Percentiles rank a stretch among this genome's conserved stretches.
These are phyloP conservation scores for Acanthornis magna DNA, from an alignment of 2,797 vertebrate species.

Conservation along the genomic window DNA sequence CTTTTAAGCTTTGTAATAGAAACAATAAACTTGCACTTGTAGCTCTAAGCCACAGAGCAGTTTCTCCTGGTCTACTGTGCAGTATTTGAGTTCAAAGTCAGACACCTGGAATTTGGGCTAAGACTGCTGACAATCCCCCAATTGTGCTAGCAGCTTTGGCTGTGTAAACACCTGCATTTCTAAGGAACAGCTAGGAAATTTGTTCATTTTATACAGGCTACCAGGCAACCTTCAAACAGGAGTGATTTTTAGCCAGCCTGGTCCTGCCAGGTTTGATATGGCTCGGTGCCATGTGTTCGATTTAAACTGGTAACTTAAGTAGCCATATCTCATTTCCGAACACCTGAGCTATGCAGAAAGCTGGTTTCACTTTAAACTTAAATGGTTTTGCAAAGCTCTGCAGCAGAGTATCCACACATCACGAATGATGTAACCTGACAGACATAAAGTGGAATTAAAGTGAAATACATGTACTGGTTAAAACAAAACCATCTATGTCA, in stretches of 20 bases:
- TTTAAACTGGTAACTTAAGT: constrained; percentile 26
- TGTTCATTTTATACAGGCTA: neutral
- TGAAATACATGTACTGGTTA: constrained; percentile 65
- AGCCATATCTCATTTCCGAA: neutral
- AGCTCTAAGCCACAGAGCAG: neutral
- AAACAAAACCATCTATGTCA: constrained; percentile 69
- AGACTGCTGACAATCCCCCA: neutral
- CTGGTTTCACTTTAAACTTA: constrained; percentile 66
- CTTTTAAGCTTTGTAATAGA: neutral
- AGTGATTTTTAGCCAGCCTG: constrained; percentile 5
- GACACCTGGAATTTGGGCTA: neutral
- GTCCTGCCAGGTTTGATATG: constrained; percentile 13
- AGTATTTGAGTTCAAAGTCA: neutral
- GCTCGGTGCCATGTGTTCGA: neutral
- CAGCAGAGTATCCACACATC: constrained; percentile 32
- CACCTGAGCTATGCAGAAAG: constrained; percentile 53
- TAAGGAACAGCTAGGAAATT: neutral
- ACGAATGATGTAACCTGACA: constrained; percentile 71
- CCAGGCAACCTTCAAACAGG: neutral
- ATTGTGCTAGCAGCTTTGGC: neutral
- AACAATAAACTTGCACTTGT: neutral
- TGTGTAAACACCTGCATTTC: constrained; percentile 12
- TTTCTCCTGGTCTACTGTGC: neutral
- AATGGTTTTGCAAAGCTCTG: constrained; percentile 16
- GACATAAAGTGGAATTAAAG: constrained; percentile 68